These are phyloP conservation scores for Sebastes kiyomatsui DNA, from an alignment of 2,797 vertebrate genomes.

Conservation along the genomic window DNA sequence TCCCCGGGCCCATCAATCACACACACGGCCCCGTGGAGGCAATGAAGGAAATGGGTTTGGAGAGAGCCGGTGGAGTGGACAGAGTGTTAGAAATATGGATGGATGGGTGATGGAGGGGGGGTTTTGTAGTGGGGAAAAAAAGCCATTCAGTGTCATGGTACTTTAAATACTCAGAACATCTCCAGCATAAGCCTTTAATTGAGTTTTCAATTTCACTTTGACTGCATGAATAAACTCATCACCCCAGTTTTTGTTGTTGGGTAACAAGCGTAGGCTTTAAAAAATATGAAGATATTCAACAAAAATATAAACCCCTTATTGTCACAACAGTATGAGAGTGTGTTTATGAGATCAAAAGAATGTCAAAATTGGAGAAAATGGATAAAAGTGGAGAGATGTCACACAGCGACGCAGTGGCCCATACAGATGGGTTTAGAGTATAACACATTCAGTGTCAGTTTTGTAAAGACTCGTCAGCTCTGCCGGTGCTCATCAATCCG, in stretches of 20 bases:
- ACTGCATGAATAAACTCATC: slow-evolving; percentile 29
- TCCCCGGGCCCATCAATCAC: slow-evolving; percentile 80
- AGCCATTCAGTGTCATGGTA: slow-evolving; percentile 4
- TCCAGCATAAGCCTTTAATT: slow-evolving; percentile 43
- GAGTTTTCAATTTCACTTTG: slow-evolving; percentile 40
- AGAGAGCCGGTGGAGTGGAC: slow-evolving; percentile 49
- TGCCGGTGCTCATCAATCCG: slow-evolving; percentile 33
- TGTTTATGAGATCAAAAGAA: slow-evolving; percentile 21
- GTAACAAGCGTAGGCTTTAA: slow-evolving; percentile 25
- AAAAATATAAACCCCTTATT: neutral
- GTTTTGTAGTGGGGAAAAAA: slow-evolving; percentile 18
- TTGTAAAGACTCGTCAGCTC: slow-evolving; percentile 45
- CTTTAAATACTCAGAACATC: slow-evolving; percentile 26
- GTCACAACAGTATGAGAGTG: neutral
- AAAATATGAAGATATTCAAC: neutral
- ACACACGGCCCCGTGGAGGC: slow-evolving; percentile 46
- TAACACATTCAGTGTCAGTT: slow-evolving; percentile 29
- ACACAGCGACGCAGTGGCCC: slow-evolving; percentile 30
- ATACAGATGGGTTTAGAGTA: slow-evolving; percentile 28
- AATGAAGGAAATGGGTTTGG: slow-evolving; percentile 70
- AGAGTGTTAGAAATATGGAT: slow-evolving; percentile 44
- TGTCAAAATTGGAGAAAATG: slow-evolving; percentile 4
- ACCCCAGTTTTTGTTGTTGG: slow-evolving; percentile 15
- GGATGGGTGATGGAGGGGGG: slow-evolving; percentile 37
- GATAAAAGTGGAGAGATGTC: slow-evolving; percentile 16